Evolutionary conservation across 2,113 vertebrate species (phyloP).

Genomic region (Carassius auratus): DNA sequence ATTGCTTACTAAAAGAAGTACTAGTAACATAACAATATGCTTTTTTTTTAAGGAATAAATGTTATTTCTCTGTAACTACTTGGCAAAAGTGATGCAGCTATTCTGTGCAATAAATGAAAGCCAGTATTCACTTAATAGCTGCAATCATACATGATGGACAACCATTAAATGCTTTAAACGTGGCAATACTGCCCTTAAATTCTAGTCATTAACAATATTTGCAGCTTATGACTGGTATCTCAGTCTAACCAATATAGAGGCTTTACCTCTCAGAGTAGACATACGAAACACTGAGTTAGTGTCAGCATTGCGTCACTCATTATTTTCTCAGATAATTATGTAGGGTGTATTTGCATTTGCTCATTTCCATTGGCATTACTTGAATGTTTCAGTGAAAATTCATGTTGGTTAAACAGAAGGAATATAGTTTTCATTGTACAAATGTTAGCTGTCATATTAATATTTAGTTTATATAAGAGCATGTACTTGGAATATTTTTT

Average conservation of each 20-base stretch:
- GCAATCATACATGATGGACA: conserved; percentile 9
- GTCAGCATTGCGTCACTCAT: neutral
- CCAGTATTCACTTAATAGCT: conserved; percentile 45
- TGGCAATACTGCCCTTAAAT: neutral
- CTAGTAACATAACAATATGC: neutral
- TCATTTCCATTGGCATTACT: conserved; percentile 49
- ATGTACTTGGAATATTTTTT: conserved; percentile 29
- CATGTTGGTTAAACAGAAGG: neutral
- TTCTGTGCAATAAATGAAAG: conserved; percentile 53
- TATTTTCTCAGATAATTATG: conserved; percentile 4
- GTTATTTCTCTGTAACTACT: conserved; percentile 15
- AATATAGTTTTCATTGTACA: conserved; percentile 38
- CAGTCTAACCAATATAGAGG: conserved; percentile 8
- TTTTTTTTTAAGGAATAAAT: neutral
- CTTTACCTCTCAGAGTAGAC: conserved; percentile 1
- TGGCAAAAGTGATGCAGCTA: conserved; percentile 44
- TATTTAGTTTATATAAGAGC: conserved; percentile 23
- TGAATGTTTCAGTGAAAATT: conserved; percentile 51
- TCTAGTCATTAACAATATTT: conserved; percentile 5
- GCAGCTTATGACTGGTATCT: conserved; percentile 19
- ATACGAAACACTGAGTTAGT: neutral
- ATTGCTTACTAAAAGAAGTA: neutral
- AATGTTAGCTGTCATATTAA: conserved; percentile 11
- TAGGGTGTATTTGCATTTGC: conserved; percentile 16
- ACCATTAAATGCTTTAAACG: neutral